Percentiles rank a stretch among this genome's conserved stretches.
These are phyloP conservation scores for Serilophus lunatus DNA, from an alignment of 2,113 vertebrate species.

Conservation along the genomic window DNA sequence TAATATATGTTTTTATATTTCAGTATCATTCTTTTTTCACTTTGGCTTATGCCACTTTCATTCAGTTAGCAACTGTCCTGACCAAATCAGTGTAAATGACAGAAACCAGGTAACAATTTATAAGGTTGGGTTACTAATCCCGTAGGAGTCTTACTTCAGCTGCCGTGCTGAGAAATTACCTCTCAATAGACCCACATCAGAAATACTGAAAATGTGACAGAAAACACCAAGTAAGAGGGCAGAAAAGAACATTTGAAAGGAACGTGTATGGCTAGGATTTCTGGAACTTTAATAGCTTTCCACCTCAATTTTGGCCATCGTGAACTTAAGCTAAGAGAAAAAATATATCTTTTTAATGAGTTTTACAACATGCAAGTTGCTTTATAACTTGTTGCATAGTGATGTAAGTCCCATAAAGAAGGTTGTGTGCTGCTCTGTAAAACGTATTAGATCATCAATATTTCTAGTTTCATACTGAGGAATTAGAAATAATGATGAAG, in stretches of 20 bases:
- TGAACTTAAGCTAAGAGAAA: constrained; percentile 73
- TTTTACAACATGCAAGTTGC: constrained; percentile 75
- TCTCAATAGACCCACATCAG: constrained; percentile 48
- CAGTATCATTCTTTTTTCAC: background rate
- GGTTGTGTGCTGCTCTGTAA: constrained; percentile 70
- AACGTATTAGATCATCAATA: constrained; percentile 79
- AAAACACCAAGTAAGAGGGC: constrained; percentile 44
- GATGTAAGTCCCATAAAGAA: constrained; percentile 72
- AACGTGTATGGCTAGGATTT: constrained; percentile 68
- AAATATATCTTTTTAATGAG: constrained; percentile 76
- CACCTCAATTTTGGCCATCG: constrained; percentile 73
- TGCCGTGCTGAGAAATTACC: constrained; percentile 6
- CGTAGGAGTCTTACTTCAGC: background rate
- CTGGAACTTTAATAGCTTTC: constrained; percentile 79
- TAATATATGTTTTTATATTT: constrained; percentile 19
- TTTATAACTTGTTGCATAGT: constrained; percentile 81
- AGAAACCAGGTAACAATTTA: constrained; percentile 35
- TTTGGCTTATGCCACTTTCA: background rate
- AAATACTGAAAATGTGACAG: constrained; percentile 65
- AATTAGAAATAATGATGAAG: constrained; percentile 80
- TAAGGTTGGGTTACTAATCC: constrained; percentile 38
- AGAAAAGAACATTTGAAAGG: constrained; percentile 65
- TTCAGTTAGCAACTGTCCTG: background rate
- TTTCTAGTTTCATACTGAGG: constrained; percentile 72
- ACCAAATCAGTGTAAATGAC: constrained; percentile 47